Conservation (phyloP, 2,888 invertebrate genomes). For the Himalopsyche tibetana region DNA sequence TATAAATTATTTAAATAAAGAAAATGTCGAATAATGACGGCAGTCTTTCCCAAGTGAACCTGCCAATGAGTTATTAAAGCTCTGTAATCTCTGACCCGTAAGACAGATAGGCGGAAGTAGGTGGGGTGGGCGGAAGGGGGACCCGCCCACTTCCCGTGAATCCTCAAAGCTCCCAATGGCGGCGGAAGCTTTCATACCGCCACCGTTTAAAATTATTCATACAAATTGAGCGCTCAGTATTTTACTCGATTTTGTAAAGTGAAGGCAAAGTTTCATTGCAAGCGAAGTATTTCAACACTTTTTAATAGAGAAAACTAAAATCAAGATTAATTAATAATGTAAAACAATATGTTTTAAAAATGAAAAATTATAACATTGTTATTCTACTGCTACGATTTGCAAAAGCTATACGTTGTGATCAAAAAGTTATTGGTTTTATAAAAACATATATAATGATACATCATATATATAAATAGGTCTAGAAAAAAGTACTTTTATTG, state of each 20-base stretch:
- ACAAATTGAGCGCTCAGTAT: constrained; percentile 34
- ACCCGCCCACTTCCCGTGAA: constrained; percentile 17
- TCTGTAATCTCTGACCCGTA: constrained; percentile 34
- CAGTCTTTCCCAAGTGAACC: constrained; percentile 17
- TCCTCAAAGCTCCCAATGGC: constrained; percentile 31
- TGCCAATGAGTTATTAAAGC: constrained; percentile 34
- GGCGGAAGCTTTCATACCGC: constrained; percentile 31
- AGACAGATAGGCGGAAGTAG: constrained; percentile 22
- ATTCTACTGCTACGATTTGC: too few relatives aligned
- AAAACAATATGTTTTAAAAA: too few relatives aligned
- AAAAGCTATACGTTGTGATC: too few relatives aligned
- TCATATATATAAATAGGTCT: too few relatives aligned
- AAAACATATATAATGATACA: too few relatives aligned
- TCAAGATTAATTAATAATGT: too few relatives aligned
- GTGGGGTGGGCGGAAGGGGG: neutral
- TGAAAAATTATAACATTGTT: too few relatives aligned
- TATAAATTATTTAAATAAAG: constrained; percentile 34
- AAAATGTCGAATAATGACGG: constrained; percentile 22
- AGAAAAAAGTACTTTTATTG: too few relatives aligned
- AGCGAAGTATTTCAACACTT: neutral
- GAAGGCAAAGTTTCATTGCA: neutral
- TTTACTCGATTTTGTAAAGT: constrained; percentile 3
- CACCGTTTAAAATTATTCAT: constrained; percentile 15
- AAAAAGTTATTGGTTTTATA: too few relatives aligned
- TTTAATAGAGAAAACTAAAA: neutral